Evolutionary conservation across 2,113 vertebrate genomes (phyloP), one percentile per base, ranked within the genome.

Genomic region (Mormoops blainvillei): DNA sequence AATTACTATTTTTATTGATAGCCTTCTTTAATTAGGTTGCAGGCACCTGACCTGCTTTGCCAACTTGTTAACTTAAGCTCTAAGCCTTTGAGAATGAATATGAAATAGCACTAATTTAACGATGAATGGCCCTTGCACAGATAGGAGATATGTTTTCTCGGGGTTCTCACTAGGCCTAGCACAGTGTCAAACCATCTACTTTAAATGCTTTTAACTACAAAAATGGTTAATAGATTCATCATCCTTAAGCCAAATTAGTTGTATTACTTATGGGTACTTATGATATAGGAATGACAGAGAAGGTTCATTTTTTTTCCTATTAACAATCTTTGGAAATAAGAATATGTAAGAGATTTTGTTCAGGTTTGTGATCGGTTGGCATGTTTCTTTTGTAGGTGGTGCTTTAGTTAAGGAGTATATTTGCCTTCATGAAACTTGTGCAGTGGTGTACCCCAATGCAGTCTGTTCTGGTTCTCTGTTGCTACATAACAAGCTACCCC

Each of bases 1-100:
- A 94, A 78, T 95, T 67, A 81, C 89, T 94, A 67, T 82, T 89
- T 95, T 93, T 93, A 93, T 70, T 41, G 82, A 84, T 87, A 82
- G 45, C 52, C 43, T 94, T 90, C 71, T 86, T 95, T 89, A 91
- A 67, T 93, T 93, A 94, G 82, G 31, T 84, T 77, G 61, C 84
- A 93, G 68, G 63, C 1, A 0, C 90, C 84, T 36, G 48, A 63
- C 81, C 88, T 84, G 87, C 78, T 74, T 61, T 67, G 48, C 96
- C 38, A 63, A 77, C 68, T 86, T 73, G 45, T 94, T 96, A 94
- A 70, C 36, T 45, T 71, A 15, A 76, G 56, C 65, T 26, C 84
- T 81, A 41, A 71, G 78, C 89, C 61, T 86, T 82, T 86, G 81
- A 43, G 71, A 80, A 48, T 22, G 54, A 54, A 7, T 54, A 14